phyloP scores from a whole-genome alignment of 2,113 vertebrate species.

The Pseudorasbora parva region DNA sequence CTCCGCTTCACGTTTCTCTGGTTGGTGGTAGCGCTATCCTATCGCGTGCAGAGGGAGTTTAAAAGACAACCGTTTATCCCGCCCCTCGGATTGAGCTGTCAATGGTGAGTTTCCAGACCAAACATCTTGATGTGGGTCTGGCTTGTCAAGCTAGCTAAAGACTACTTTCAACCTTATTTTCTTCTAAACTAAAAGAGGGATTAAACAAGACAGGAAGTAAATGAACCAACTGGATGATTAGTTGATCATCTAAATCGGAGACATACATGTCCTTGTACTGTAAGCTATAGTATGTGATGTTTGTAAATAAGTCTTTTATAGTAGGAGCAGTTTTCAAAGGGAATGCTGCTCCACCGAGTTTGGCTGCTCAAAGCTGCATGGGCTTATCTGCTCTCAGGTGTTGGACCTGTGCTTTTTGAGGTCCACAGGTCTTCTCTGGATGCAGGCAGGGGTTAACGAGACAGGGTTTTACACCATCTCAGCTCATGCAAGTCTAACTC shows the following conservation, averaged over 20 bases:
- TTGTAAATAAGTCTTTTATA: background rate
- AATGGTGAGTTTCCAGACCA: no score
- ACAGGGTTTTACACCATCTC: slow-evolving; percentile 39
- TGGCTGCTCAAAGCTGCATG: slow-evolving; percentile 28
- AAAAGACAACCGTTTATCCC: no score
- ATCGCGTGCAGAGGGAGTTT: no score
- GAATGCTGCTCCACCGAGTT: background rate
- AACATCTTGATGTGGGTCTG: no score
- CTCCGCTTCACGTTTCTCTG: no score
- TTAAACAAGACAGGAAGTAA: background rate
- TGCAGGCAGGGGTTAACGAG: slow-evolving; percentile 39
- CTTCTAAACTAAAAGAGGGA: background rate
- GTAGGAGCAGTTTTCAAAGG: background rate
- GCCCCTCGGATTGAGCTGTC: no score
- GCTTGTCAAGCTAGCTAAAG: no score
- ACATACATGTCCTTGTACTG: background rate
- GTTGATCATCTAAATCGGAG: background rate
- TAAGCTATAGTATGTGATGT: background rate
- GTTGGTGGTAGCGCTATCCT: no score
- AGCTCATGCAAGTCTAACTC: slow-evolving; percentile 42
- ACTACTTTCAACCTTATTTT: background rate
- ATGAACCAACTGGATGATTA: slow-evolving; percentile 4
- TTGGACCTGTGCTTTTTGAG: slow-evolving; percentile 27
- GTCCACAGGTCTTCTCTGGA: slow-evolving; percentile 33
- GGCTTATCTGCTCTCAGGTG: slow-evolving; percentile 31